These are phyloP conservation scores for Oegoconia quadripuncta DNA, from an alignment of 2,888 invertebrate genomes.

Conservation along the genomic window DNA sequence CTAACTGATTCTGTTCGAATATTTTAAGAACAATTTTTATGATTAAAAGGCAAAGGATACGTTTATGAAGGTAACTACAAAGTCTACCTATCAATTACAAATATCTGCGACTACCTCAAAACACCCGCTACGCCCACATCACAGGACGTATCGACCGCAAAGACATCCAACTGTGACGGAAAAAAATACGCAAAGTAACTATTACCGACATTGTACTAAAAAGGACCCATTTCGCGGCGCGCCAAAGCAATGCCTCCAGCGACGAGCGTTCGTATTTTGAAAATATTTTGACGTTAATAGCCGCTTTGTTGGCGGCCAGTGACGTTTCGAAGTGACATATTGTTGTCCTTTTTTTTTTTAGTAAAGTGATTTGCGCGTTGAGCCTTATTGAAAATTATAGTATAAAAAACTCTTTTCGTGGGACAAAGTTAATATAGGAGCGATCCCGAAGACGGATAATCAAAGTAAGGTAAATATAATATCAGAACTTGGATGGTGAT, in stretches of 20 bases:
- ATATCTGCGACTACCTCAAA: no score
- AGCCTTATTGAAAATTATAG: background rate
- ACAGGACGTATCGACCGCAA: no score
- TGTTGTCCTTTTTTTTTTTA: slow-evolving; percentile 37
- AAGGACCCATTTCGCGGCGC: slow-evolving; percentile 25
- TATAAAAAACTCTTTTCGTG: background rate
- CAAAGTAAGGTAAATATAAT: background rate
- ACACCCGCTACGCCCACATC: no score
- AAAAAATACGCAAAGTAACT: slow-evolving; percentile 14
- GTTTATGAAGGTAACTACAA: no score
- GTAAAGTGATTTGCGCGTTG: background rate
- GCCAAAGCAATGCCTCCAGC: slow-evolving; percentile 60
- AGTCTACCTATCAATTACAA: no score
- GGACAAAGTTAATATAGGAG: no score
- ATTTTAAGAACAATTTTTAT: no score
- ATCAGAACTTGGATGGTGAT: no score
- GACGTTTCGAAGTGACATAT: slow-evolving; percentile 47
- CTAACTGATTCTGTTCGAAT: no score
- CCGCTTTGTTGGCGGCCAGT: slow-evolving; percentile 56
- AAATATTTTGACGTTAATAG: slow-evolving; percentile 78
- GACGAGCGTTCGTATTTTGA: slow-evolving; percentile 65
- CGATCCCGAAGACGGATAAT: background rate
- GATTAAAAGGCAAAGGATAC: no score
- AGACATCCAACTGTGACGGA: slow-evolving; percentile 8
- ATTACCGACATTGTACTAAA: slow-evolving; percentile 13